Conservation (phyloP, 2,113 vertebrate genomes). For the Sisor rabdophorus region DNA sequence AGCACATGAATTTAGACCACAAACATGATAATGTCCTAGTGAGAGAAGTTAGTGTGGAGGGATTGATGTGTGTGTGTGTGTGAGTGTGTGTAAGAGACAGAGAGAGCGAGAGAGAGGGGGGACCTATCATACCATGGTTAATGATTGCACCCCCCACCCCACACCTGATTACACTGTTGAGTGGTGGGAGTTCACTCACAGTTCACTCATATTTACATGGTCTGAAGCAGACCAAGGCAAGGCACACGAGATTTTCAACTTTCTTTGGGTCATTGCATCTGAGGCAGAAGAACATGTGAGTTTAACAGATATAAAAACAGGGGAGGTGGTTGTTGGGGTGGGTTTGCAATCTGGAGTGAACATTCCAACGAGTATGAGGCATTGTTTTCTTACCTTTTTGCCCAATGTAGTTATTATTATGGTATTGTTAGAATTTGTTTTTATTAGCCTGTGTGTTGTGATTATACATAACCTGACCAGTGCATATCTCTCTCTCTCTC, state of each 20-base stretch:
- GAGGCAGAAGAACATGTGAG: constrained; percentile 15
- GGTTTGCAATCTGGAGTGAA: neutral
- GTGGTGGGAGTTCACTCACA: constrained; percentile 50
- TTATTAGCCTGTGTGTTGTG: constrained; percentile 42
- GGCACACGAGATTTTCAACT: constrained; percentile 10
- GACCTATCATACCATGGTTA: constrained; percentile 42
- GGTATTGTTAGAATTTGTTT: constrained; percentile 42
- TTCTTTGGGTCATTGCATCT: constrained; percentile 26
- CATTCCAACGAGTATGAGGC: constrained; percentile 17
- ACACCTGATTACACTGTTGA: constrained; percentile 59
- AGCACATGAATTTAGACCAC: neutral
- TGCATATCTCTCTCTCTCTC: constrained; percentile 2
- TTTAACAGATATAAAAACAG: constrained; percentile 19
- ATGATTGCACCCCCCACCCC: constrained; percentile 53
- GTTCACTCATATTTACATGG: constrained; percentile 42
- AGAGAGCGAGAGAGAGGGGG: neutral
- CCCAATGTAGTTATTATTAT: neutral
- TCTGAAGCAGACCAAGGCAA: constrained; percentile 2
- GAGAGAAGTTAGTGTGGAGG: constrained; percentile 46
- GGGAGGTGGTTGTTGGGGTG: neutral
- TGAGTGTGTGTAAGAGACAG: constrained; percentile 7
- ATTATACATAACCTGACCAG: constrained; percentile 41
- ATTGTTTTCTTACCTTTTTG: constrained; percentile 23
- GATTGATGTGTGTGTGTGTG: constrained; percentile 57
- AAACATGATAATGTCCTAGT: neutral